These are phyloP conservation scores for Rhogogaster chlorosoma DNA, from an alignment of 2,888 invertebrate genomes.

Conservation along the genomic window DNA sequence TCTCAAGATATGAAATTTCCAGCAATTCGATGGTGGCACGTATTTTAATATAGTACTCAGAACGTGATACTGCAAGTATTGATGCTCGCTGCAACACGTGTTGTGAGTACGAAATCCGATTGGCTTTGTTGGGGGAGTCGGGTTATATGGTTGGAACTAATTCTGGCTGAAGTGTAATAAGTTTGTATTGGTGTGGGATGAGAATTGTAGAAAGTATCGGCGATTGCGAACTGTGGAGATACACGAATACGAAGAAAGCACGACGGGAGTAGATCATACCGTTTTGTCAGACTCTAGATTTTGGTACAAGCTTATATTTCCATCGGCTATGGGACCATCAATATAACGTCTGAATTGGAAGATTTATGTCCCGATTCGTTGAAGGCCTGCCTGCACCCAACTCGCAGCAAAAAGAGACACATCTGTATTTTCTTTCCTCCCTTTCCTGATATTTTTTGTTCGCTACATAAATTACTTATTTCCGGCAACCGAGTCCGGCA, in stretches of 20 bases:
- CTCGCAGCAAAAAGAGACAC: slow-evolving; percentile 13
- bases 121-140: not conserved
- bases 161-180: not conserved
- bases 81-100: slow-evolving; percentile 13
- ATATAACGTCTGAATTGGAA: slow-evolving; percentile 24
- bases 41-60: not conserved
- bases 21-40: not conserved
- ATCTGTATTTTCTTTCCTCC: slow-evolving; percentile 31
- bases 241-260: not conserved
- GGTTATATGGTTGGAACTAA: not conserved
- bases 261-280: not conserved
- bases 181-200: not conserved
- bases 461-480: slow-evolving; percentile 47
- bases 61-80: not conserved
- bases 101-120: slow-evolving; percentile 12
- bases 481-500: slow-evolving; percentile 17
- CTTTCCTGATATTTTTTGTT: not conserved
- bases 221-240: not conserved
- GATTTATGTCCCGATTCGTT: slow-evolving; percentile 33
- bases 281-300: not conserved
- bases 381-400: not conserved
- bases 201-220: not conserved
- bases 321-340: slow-evolving; percentile 14
- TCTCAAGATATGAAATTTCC: not conserved
- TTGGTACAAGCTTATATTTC: not conserved